Conservation (phyloP, 2,797 vertebrate species). For the Catamblyrhynchus diadema region DNA sequence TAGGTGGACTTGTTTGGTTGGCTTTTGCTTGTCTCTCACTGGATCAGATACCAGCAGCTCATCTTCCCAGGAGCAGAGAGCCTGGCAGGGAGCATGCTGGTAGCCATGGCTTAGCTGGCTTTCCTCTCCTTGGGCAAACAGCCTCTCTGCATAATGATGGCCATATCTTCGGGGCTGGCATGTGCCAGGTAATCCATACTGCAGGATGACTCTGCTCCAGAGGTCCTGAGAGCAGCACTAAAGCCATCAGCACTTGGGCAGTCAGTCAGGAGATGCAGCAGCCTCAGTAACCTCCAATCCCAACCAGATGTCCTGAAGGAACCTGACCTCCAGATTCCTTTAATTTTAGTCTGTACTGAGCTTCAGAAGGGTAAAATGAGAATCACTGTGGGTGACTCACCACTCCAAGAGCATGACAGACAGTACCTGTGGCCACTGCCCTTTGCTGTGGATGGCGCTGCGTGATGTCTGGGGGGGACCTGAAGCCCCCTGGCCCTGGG, state of each 20-base stretch:
- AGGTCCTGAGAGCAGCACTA: neutral
- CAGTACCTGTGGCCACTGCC: neutral
- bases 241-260: neutral
- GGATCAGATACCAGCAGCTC: neutral
- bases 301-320: neutral
- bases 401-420: fast-evolving
- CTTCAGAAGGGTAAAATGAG: neutral
- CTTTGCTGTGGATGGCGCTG: neutral
- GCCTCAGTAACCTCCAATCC: neutral
- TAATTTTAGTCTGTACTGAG: neutral
- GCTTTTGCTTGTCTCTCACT: neutral
- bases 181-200: neutral
- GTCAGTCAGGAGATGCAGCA: neutral
- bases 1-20: neutral
- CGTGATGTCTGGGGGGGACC: fast-evolving
- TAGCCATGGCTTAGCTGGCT: neutral
- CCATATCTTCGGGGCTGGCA: neutral
- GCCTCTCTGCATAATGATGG: neutral
- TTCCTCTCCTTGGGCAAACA: neutral
- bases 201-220: neutral
- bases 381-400: neutral
- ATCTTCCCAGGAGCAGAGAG: neutral
- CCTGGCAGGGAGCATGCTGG: neutral
- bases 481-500: neutral
- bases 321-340: neutral